Percentiles rank a stretch among this genome's conserved stretches.
phyloP scores from a whole-genome alignment of 1,140 invertebrate genomes.

The Lasaia peninsularis region DNA sequence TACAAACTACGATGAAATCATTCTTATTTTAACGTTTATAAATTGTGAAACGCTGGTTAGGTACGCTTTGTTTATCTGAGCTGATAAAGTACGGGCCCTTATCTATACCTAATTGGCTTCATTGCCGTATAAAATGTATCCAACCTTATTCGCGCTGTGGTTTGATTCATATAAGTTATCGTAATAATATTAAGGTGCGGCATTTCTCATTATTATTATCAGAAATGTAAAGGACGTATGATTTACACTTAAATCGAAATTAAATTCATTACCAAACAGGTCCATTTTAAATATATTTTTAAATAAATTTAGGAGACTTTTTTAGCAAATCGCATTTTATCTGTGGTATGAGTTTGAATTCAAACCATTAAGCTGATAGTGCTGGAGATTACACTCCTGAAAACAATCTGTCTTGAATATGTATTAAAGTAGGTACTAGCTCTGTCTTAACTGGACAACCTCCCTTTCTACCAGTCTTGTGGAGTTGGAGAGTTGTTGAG shows the following conservation, averaged over 20 bases:
- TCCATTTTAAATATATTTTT: too few relatives aligned
- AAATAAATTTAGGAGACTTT: too few relatives aligned
- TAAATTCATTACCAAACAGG: too few relatives aligned
- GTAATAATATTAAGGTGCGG: slow-evolving; percentile 13
- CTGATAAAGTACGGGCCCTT: slow-evolving; percentile 40
- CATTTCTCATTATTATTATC: slow-evolving; percentile 4
- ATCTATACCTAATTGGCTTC: slow-evolving; percentile 40
- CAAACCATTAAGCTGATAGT: too few relatives aligned
- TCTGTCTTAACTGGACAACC: too few relatives aligned
- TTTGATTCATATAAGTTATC: not conserved
- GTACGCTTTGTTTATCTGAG: slow-evolving; percentile 31
- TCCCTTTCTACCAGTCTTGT: too few relatives aligned
- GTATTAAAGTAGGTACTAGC: too few relatives aligned
- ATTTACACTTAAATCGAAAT: not conserved
- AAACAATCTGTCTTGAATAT: too few relatives aligned
- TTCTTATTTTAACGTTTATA: slow-evolving; percentile 32
- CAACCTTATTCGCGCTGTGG: slow-evolving; percentile 8
- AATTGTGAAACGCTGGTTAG: slow-evolving; percentile 29
- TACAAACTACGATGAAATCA: slow-evolving; percentile 32
- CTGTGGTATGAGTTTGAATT: too few relatives aligned
- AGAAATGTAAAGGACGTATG: not conserved
- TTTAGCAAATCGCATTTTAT: too few relatives aligned
- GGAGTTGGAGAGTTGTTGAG: too few relatives aligned
- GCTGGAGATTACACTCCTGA: too few relatives aligned
- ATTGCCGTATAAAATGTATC: slow-evolving; percentile 21